Evolutionary conservation across 2,113 vertebrate species (phyloP), one percentile per base, ranked within the genome.

Genomic region (Delphinapterus leucas): DNA sequence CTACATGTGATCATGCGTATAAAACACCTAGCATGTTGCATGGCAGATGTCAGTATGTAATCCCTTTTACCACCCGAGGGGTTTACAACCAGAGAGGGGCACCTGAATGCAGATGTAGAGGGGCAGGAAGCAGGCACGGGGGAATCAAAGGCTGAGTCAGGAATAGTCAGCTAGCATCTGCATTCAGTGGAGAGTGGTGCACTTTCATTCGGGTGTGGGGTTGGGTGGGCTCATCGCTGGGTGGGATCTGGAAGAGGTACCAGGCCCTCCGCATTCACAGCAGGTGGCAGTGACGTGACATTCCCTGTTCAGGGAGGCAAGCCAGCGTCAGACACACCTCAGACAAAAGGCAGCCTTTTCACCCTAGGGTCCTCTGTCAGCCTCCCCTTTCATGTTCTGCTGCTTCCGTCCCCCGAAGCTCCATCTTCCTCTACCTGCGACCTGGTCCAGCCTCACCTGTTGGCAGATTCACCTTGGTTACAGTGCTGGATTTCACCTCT

Each of bases 1-100:
- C 41, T 3, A 4, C 7, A 1, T 7, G 53, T 23, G 8, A 21
- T 47, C 38, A 28, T 1, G 7, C 53, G 61, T 61, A 20, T 7
- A 18, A 15, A 14, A 12, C 14, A 5, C 38, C 23, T 6, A 18
- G 67, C 31, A 15, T 5, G 2, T 7, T 2, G 23, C 15, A 4
- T 4, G 61, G 23, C 2, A 14, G 7, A 25, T 25, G 53, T 58
- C 3, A n/a, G 36, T 6, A 6, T 2, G 28, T n/a, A 36, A n/a
- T 3, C 1, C 33, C 60, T 73, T 23, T 61, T 26, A 49, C 61
- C 13, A 55, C 55, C 47, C 67, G 3, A 21, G 60, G 44, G 18
- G 26, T 63, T 47, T 25, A 33, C 33, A 53, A 14, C 13, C 60
- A 67, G 23, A 79, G 49, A 15, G n/a, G 20, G 13, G 28, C 28